Base-by-base conservation (phyloP, 2,113 vertebrate species). In the Corvus hawaiiensis region DNA sequence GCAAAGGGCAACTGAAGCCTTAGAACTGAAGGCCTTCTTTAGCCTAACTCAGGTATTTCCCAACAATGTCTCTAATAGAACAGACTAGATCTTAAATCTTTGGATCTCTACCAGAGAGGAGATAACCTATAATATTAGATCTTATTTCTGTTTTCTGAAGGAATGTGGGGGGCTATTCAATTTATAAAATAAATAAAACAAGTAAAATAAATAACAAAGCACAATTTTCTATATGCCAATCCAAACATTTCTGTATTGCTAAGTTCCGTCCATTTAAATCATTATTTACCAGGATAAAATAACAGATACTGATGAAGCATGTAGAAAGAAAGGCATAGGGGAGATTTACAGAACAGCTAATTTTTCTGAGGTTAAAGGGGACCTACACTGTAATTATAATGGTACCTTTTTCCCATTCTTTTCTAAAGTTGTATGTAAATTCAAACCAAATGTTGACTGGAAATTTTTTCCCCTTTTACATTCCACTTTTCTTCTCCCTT, bases 371-470 rank as follows among this genome's bases (percentile, higher is more conserved):
- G 43, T n/a, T 67, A 48, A 84, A 86, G 72, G 37, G 61, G 66
- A 93, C 71, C 67, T 35, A 56, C 58, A 85, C 49, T 68, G 28
- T 52, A 89, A 90, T 85, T 58, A 59, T 59, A 96, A 89, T 5
- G 39, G 20, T 16, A 56, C 30, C 43, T 89, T 30, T 69, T 77
- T 28, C 19, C 14, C 16, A 43, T 89, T 54, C 11, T 75, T 80
- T 86, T 61, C 89, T 27, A 41, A 91, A 92, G 44, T 63, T 80
- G 48, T 46, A 90, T 48, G 37, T 33, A 96, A 94, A 98, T 94
- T 93, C 72, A 96, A 97, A 96, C 79, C 92, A 97, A 96, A 96
- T 95, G 84, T 89, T 87, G 77, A 87, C 55, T 85, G 83, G 66
- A 93, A 96, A 95, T 35, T 35, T 63, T 92, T 32, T 93, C 26